These are phyloP conservation scores for Phengaris arion DNA, from an alignment of 2,888 invertebrate species.

Conservation along the genomic window DNA sequence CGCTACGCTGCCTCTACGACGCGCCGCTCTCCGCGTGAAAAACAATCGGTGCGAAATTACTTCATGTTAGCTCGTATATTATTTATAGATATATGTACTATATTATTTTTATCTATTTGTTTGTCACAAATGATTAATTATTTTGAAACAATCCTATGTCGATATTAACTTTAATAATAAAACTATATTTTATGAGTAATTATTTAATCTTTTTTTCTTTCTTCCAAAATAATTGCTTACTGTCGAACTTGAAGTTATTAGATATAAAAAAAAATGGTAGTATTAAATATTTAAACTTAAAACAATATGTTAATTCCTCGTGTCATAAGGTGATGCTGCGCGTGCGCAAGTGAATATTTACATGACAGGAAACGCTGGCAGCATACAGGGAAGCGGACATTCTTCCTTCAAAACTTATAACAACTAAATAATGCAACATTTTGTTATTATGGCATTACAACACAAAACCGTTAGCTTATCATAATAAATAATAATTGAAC, in stretches of 20 bases:
- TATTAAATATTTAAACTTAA: too few species aligned
- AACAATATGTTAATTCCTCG: not conserved
- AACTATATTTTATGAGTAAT: too few species aligned
- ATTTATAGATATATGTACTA: too few species aligned
- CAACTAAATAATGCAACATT: not conserved
- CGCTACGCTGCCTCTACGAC: conserved; percentile 4
- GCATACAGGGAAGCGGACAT: not conserved
- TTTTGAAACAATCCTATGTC: too few species aligned
- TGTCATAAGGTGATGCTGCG: not conserved
- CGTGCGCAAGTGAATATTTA: not conserved
- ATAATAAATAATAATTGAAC: not conserved
- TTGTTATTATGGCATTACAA: not conserved
- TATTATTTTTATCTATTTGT: too few species aligned
- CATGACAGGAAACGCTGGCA: not conserved
- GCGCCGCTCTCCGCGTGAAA: not conserved
- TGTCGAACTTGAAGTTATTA: too few species aligned
- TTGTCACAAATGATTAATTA: too few species aligned
- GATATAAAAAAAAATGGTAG: too few species aligned
- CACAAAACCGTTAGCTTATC: not conserved
- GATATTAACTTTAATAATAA: too few species aligned
- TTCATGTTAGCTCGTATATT: not conserved
- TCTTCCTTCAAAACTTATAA: not conserved
- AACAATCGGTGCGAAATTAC: not conserved
- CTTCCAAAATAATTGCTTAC: too few species aligned
- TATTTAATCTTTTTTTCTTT: too few species aligned